phyloP scores from a whole-genome alignment of 2,797 vertebrate species.

The Xerus rutilus region DNA sequence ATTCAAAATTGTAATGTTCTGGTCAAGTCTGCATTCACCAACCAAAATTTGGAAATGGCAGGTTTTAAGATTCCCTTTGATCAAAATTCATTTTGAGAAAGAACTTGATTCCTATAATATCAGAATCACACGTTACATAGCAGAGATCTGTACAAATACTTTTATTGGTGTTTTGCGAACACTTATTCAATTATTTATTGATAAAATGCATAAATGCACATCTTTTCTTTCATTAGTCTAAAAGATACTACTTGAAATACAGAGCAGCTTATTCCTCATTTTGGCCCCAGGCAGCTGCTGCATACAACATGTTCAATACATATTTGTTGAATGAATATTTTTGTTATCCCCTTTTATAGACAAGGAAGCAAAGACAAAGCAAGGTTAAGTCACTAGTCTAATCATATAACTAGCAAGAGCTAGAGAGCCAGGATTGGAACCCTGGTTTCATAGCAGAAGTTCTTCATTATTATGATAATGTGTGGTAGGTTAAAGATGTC shows the following conservation, averaged over 20 bases:
- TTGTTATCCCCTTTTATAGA: slow-evolving; percentile 22
- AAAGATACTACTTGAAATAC: background rate
- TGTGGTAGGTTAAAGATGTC: background rate
- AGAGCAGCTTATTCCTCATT: background rate
- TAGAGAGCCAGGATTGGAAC: background rate
- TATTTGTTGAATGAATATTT: slow-evolving; percentile 3
- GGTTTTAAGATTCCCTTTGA: background rate
- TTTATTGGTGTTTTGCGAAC: background rate
- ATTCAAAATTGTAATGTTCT: background rate
- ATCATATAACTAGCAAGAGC: background rate
- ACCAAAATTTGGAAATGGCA: background rate
- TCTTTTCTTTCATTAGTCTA: background rate
- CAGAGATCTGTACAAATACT: background rate
- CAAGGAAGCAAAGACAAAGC: background rate
- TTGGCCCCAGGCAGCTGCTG: background rate
- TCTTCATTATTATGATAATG: background rate
- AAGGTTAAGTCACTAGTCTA: background rate
- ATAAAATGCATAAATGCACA: background rate
- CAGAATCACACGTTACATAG: background rate
- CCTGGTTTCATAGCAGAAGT: background rate
- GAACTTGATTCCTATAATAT: background rate
- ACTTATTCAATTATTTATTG: background rate
- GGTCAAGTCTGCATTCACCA: background rate
- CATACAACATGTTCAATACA: background rate
- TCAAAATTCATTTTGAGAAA: slow-evolving; percentile 35